Evolutionary conservation across 1,140 invertebrate species (phyloP), one percentile per base, ranked within the genome.

Genomic region (Aporrectodea caliginosa): DNA sequence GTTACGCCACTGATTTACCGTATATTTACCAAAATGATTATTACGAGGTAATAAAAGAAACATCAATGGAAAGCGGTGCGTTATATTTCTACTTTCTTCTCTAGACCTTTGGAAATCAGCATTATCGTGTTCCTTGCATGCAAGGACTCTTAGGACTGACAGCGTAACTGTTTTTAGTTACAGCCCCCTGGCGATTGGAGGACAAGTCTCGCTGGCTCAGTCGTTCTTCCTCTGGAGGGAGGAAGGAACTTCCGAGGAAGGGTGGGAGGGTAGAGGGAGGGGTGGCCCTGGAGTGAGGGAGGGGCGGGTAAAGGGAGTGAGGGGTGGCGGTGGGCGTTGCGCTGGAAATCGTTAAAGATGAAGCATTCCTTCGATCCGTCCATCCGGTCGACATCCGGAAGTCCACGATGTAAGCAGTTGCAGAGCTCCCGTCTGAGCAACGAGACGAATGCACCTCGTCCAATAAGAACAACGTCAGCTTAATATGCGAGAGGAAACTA

Each of bases 331-430:
- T 22, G 43, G 43, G 43, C 43, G 43, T 6, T 6, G 43, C 43
- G 43, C 43, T 58, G 43, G 43, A 58, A 58, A 58, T 58, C 43
- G 43, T 58, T 58, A 58, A 58, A 58, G 43, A 58, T 58, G 43
- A 58, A 58, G 43, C 43, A 58, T 58, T 58, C 43, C 43, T 6
- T 58, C 43, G 6, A 58, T 58, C 43, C 43, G 43, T 6, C 22
- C n/a, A n/a, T n/a, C n/a, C n/a, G n/a, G n/a, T n/a, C n/a, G n/a
- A n/a, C n/a, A n/a, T n/a, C n/a, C n/a, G n/a, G n/a, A n/a, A n/a
- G n/a, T n/a, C n/a, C n/a, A n/a, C n/a, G n/a, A n/a, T n/a, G n/a
- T n/a, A n/a, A n/a, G n/a, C n/a, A n/a, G n/a, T n/a, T n/a, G n/a
- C n/a, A n/a, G n/a, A n/a, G n/a, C n/a, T n/a, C n/a, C n/a, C n/a